These are phyloP conservation scores for Serrognathus titanus DNA, from an alignment of 2,888 invertebrate genomes.

Conservation along the genomic window DNA sequence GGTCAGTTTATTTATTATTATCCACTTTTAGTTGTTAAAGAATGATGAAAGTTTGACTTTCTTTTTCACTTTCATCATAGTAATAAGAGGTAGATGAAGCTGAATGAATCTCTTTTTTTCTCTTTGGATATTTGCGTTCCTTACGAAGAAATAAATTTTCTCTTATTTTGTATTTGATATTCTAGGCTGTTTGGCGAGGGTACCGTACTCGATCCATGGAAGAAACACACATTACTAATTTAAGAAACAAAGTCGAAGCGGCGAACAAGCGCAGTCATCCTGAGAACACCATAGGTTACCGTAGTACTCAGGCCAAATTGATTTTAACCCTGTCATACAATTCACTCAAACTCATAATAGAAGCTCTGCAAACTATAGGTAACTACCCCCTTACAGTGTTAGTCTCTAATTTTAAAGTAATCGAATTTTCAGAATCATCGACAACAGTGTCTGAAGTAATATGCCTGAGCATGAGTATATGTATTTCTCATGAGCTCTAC, in stretches of 20 bases:
- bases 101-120: too few relatives aligned
- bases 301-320: too few relatives aligned
- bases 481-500: slow-evolving; percentile 46
- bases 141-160: too few relatives aligned
- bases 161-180: slow-evolving; percentile 1
- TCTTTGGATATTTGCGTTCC: too few relatives aligned
- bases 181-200: slow-evolving; percentile 48
- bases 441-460: slow-evolving; percentile 43
- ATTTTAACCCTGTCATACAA: neutral
- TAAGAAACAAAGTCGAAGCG: too few relatives aligned
- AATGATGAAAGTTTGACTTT: too few relatives aligned
- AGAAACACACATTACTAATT: too few relatives aligned
- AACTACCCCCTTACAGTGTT: neutral
- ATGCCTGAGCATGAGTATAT: slow-evolving; percentile 39
- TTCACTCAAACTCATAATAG: neutral
- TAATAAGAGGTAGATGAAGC: too few relatives aligned
- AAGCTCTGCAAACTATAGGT: neutral
- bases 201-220: slow-evolving; percentile 34
- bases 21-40: neutral
- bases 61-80: too few relatives aligned
- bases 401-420: neutral
- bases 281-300: too few relatives aligned
- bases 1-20: slow-evolving; percentile 39
- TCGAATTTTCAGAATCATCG: slow-evolving; percentile 44
- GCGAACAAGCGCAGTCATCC: too few relatives aligned